Evolutionary conservation across 2,888 invertebrate genomes (phyloP).

Genomic region (Drosophila formosana): DNA sequence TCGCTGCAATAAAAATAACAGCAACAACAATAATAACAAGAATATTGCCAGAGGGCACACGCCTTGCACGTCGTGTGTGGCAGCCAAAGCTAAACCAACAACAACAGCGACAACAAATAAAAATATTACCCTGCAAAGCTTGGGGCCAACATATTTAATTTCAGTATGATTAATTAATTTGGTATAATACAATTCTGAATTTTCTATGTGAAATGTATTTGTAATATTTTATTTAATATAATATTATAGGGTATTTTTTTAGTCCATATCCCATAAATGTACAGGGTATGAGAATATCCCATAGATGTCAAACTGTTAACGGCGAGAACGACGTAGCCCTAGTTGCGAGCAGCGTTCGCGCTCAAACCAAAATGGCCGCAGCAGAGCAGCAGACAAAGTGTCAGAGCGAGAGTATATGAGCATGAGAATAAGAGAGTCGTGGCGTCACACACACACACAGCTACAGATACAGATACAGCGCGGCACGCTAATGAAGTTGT

Average conservation of each 20-base stretch:
- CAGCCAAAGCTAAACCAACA: slow-evolving; percentile 37
- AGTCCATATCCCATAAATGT: neutral
- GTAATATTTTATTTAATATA: no score
- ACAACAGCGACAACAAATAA: slow-evolving; percentile 20
- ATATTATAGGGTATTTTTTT: no score
- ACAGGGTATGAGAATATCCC: slow-evolving; percentile 31
- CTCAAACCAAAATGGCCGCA: slow-evolving; percentile 84
- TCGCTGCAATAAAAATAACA: slow-evolving; percentile 61
- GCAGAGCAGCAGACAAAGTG: slow-evolving; percentile 41
- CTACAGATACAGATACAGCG: slow-evolving; percentile 9
- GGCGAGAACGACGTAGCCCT: slow-evolving; percentile 44
- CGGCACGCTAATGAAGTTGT: slow-evolving; percentile 78
- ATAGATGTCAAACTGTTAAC: slow-evolving; percentile 48
- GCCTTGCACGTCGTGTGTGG: slow-evolving; percentile 60
- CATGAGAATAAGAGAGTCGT: slow-evolving; percentile 30
- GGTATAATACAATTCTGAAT: no score
- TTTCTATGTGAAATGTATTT: no score
- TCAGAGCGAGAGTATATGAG: slow-evolving; percentile 29
- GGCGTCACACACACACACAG: slow-evolving; percentile 19
- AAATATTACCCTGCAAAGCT: slow-evolving; percentile 41
- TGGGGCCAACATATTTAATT: slow-evolving; percentile 10
- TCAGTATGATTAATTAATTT: no score
- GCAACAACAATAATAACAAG: slow-evolving; percentile 42
- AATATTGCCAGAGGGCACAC: slow-evolving; percentile 58
- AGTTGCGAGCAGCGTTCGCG: slow-evolving; percentile 36